Evolutionary conservation across 1,140 invertebrate genomes (phyloP).

Genomic region (Eulimnadia texana): DNA sequence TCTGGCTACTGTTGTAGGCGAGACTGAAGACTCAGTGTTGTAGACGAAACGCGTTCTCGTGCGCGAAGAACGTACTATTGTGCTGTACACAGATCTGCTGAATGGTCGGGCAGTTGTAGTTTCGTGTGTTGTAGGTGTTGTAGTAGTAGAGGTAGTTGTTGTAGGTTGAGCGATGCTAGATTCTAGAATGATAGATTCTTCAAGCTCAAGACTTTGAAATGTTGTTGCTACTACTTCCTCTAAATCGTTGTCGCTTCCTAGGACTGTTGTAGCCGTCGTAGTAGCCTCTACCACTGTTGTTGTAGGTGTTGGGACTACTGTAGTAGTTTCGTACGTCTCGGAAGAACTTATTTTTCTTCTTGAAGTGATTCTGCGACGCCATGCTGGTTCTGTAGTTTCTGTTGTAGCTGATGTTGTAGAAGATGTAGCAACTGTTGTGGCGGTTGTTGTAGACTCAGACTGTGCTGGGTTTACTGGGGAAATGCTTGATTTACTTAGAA

Average conservation of each 20-base stretch:
- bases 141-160: background rate
- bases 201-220: background rate
- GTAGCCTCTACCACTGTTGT: background rate
- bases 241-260: background rate
- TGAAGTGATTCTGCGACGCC: background rate
- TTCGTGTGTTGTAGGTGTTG: background rate
- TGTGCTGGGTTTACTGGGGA: background rate
- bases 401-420: background rate
- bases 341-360: background rate
- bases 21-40: too few relatives aligned
- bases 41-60: background rate
- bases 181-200: background rate
- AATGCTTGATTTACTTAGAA: background rate
- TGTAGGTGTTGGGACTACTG: background rate
- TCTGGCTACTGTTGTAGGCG: background rate
- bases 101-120: background rate
- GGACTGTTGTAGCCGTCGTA: background rate
- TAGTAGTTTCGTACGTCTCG: too few relatives aligned
- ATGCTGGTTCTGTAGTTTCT: background rate
- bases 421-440: background rate
- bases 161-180: background rate
- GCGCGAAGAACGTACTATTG: background rate
- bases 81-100: background rate
- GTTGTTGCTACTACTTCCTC: background rate
- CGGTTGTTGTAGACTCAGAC: background rate